Evolutionary conservation across 2,888 invertebrate genomes (phyloP).

Genomic region (Oscheius sp.): DNA sequence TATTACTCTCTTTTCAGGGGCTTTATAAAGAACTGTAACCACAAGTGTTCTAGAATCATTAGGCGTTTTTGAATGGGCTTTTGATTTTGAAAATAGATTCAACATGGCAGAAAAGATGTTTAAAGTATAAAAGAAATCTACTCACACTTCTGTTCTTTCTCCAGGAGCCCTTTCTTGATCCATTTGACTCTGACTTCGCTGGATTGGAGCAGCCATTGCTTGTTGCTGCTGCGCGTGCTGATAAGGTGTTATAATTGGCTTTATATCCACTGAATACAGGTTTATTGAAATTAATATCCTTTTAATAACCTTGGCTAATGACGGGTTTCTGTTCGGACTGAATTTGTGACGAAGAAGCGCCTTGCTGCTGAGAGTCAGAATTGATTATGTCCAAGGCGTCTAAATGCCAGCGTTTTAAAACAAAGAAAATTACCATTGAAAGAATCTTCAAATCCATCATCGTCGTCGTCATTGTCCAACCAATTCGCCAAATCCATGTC

Average conservation of each 20-base stretch:
- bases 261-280: too few relatives aligned
- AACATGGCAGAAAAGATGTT: too few relatives aligned
- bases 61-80: too few relatives aligned
- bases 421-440: too few relatives aligned
- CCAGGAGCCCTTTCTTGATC: not conserved
- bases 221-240: slow-evolving; percentile 7
- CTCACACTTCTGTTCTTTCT: slow-evolving; percentile 10
- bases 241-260: slow-evolving; percentile 4
- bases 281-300: too few relatives aligned
- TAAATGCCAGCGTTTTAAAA: too few relatives aligned
- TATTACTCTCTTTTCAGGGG: too few relatives aligned
- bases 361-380: slow-evolving; percentile 11
- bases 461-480: slow-evolving; percentile 37
- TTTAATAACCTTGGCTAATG: too few relatives aligned
- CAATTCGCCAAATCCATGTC: slow-evolving; percentile 42
- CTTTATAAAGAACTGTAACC: too few relatives aligned
- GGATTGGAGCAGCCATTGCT: not conserved
- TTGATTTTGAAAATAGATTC: too few relatives aligned
- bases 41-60: too few relatives aligned
- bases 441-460: slow-evolving; percentile 43
- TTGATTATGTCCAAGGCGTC: slow-evolving; percentile 24
- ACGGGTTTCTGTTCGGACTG: slow-evolving; percentile 4
- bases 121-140: too few relatives aligned
- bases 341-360: not conserved
- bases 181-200: not conserved